These are phyloP conservation scores for Thermophis baileyi DNA, from an alignment of 2,113 vertebrate genomes.

Conservation along the genomic window DNA sequence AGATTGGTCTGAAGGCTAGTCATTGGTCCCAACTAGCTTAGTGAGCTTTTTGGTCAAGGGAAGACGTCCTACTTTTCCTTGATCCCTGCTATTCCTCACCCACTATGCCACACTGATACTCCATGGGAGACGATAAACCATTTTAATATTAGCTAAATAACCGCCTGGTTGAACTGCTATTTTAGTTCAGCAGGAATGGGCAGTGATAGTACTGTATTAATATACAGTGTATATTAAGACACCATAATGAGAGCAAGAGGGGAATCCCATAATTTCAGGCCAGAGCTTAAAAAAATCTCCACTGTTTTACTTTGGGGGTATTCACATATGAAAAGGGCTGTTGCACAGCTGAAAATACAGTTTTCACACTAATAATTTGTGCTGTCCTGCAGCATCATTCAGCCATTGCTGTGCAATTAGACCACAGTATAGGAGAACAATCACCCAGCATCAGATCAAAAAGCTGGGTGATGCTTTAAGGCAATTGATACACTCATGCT, in stretches of 20 bases:
- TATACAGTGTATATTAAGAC: background rate
- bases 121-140: background rate
- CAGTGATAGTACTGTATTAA: background rate
- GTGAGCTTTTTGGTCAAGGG: background rate
- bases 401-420: background rate
- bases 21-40: background rate
- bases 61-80: background rate
- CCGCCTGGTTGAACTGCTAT: background rate
- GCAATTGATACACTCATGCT: background rate
- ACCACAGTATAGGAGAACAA: background rate
- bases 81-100: background rate
- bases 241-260: background rate
- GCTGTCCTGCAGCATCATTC: background rate
- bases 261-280: background rate
- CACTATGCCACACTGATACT: background rate
- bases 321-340: background rate
- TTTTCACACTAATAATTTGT: background rate
- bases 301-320: background rate
- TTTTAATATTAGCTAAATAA: background rate
- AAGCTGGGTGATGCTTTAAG: background rate
- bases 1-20: background rate
- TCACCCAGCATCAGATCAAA: background rate
- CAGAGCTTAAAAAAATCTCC: background rate
- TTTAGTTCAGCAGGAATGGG: background rate
- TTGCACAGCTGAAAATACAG: background rate